Percentiles rank a stretch among this genome's conserved stretches.
phyloP scores from a whole-genome alignment of 2,113 vertebrate genomes.

The Mellivora capensis region DNA sequence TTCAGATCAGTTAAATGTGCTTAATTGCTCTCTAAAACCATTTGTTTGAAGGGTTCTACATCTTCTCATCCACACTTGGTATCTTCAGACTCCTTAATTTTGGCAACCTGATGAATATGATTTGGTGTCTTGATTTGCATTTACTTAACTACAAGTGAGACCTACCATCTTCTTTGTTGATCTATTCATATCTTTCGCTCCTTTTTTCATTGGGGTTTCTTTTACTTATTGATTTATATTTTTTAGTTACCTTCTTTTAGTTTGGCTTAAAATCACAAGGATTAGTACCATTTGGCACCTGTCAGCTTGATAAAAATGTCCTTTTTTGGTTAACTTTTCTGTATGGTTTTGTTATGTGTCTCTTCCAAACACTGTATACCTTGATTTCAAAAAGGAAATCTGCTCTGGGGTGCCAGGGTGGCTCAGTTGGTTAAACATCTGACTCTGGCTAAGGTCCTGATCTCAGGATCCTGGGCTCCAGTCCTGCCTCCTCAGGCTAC shows the following conservation, averaged over 20 bases:
- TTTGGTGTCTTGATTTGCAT: background rate
- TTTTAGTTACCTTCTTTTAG: background rate
- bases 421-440: background rate
- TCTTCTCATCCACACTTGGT: background rate
- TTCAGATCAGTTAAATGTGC: background rate
- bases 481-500: background rate
- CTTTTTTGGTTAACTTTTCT: background rate
- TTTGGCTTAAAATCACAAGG: background rate
- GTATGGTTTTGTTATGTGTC: background rate
- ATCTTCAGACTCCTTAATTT: background rate
- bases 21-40: background rate
- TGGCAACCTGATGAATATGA: background rate
- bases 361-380: background rate
- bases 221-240: background rate
- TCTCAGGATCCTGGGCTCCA: background rate
- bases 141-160: background rate
- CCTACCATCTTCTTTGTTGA: background rate
- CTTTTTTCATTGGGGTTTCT: background rate
- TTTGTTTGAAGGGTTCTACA: background rate
- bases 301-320: background rate
- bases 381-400: background rate
- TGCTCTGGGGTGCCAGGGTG: background rate
- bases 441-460: background rate
- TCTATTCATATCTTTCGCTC: background rate
- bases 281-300: background rate